Base-by-base conservation (phyloP, 2,797 vertebrate genomes). In the Bryconaethiops microstoma region DNA sequence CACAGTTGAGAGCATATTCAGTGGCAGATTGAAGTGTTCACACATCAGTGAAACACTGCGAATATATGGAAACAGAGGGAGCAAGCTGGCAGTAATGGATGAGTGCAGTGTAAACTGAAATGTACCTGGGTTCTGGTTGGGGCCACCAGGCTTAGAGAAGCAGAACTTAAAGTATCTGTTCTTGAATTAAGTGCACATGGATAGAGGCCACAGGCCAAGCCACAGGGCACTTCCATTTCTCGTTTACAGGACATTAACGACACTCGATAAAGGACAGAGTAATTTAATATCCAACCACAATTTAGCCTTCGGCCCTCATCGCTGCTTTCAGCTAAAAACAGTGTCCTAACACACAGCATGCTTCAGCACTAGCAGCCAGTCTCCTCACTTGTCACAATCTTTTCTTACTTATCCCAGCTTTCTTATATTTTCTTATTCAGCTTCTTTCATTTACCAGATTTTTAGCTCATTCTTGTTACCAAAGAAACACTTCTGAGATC, bases 251-350 rank as follows among this genome's bases (percentile, higher is more conserved):
- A 92, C 94, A 95, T 95, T 95, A 96, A 92, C 90, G 93, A 91
- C 94, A 95, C 95, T 95, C 93, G 92, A 95, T 95, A 94, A 95
- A 95, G 93, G 95, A 93, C 93, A 93, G 93, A 94, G 95, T 95
- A 95, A 96, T 95, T 95, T 95, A 94, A 96, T 95, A 94, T 93
- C 95, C 92, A 91, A 94, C 93, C 92, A 92, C 91, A 88, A 93
- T 92, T 94, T 94, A 94, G 94, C 94, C 94, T 93, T 93, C 91
- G 57, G 75, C 16, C 60, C 45, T 76, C 4, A 39, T 55, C 6
- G 4, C 64, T n/a, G 64, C 29, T 64, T 35, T 71, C 29, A 52
- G 68, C 68, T 71, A 71, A 71, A 71, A 71, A 69, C 68, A 54
- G 48, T 25, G 7, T 52, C 45, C 52, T 29, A 17, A 54, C 23